These are phyloP conservation scores for Oscheius sp. DNA, from an alignment of 2,888 invertebrate species.

Conservation along the genomic window DNA sequence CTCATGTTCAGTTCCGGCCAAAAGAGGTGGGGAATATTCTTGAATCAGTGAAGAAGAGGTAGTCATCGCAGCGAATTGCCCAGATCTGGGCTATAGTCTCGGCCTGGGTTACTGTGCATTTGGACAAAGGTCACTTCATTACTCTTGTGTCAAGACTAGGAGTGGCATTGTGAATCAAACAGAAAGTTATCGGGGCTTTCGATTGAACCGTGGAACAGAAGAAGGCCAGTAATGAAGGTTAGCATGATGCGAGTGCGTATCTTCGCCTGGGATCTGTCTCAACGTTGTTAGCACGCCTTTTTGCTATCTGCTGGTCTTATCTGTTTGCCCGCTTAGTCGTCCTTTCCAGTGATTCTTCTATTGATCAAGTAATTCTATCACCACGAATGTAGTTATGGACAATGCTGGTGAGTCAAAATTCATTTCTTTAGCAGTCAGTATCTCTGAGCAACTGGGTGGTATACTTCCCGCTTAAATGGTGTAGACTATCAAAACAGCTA, in stretches of 20 bases:
- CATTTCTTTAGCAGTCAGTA: too few species aligned
- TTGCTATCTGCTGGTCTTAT: too few species aligned
- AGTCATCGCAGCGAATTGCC: constrained; percentile 63
- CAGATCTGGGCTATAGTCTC: constrained; percentile 60
- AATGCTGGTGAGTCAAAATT: too few species aligned
- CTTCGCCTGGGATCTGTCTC: too few species aligned
- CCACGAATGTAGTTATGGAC: too few species aligned
- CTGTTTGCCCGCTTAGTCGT: too few species aligned
- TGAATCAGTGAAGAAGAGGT: constrained; percentile 64
- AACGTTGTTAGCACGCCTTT: too few species aligned
- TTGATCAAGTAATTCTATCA: too few species aligned
- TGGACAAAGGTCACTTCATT: constrained; percentile 5
- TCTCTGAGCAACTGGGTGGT: too few species aligned
- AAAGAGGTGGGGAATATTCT: constrained; percentile 62
- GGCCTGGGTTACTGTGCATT: constrained; percentile 43
- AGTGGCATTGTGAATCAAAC: constrained; percentile 64
- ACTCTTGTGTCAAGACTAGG: constrained; percentile 62
- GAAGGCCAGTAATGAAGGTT: neutral
- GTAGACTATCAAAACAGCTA: too few species aligned
- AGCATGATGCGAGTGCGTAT: neutral
- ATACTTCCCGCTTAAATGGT: too few species aligned
- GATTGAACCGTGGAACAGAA: neutral
- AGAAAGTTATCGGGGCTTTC: constrained; percentile 46
- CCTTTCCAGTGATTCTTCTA: too few species aligned
- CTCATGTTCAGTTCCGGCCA: constrained; percentile 55